Evolutionary conservation across 2,113 vertebrate genomes (phyloP), one percentile per base, ranked within the genome.

Genomic region (Scatophagus argus): DNA sequence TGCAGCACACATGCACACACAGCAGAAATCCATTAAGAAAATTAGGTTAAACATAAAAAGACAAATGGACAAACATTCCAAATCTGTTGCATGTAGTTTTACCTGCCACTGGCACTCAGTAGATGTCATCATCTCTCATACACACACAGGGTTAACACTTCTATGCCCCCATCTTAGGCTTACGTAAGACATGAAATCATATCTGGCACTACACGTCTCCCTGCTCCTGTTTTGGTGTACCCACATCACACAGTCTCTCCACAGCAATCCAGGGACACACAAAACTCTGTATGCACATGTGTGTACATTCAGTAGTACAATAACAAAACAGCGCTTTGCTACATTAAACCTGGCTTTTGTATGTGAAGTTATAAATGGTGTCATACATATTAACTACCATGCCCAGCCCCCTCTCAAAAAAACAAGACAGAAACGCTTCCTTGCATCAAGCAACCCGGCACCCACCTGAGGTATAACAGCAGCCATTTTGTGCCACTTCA

Each of bases 171-270:
- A 73, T 84, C 76, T 78, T 27, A 34, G 55, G 65, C 76, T 93
- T 84, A 89, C 46, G 65, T 86, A 90, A 92, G 58, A 83, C 77
- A 90, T 93, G 88, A 93, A 91, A 88, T 93, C 90, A 90, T 90
- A 93, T 89, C 88, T 93, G 92, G 91, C 88, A 91, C 59, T 47
- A 74, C 77, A 81, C 6, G 62, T 74, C 74, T 84, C 81, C 31
- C 64, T 60, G 66, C 77, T 90, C 77, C 79, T 46, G 65, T 82
- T 90, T 77, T 85, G 78, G 77, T 84, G 81, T 87, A 82, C 83
- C 78, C 74, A 78, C 82, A 88, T 85, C 88, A 79, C 83, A 81
- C 72, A 81, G 58, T 84, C 71, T 91, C 90, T 92, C 76, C 89
- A 88, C 79, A 83, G 74, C 64, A 36, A 64, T 65, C 82, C 51